phyloP scores from a whole-genome alignment of 2,113 vertebrate species.

The Cyprinodon brontotheroides region DNA sequence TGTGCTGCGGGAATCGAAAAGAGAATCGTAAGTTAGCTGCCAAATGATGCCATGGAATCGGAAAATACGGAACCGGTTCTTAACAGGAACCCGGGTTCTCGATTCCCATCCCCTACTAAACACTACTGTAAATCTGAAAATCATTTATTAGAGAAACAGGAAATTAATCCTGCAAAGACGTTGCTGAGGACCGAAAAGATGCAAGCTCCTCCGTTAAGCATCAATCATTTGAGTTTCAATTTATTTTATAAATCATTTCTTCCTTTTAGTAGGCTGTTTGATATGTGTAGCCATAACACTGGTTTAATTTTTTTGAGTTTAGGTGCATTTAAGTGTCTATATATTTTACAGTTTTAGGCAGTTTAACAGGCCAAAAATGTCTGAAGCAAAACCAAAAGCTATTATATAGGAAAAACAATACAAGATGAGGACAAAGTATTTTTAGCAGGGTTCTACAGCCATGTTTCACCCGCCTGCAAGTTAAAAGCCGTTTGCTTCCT shows the following conservation, averaged over 20 bases:
- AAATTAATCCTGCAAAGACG: not conserved
- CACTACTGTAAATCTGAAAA: not conserved
- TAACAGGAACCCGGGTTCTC: too few relatives aligned
- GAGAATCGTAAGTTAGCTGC: too few relatives aligned
- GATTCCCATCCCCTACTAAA: too few relatives aligned
- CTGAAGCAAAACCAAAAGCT: not conserved
- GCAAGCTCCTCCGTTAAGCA: not conserved
- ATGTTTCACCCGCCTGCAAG: conserved; percentile 29
- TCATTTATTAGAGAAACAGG: not conserved
- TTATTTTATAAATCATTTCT: not conserved
- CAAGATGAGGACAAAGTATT: too few relatives aligned
- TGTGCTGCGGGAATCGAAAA: too few relatives aligned
- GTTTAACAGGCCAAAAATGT: not conserved
- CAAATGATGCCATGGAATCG: too few relatives aligned
- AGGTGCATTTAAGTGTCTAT: not conserved
- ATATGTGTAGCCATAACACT: not conserved
- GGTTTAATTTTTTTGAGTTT: not conserved
- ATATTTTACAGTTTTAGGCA: too few relatives aligned
- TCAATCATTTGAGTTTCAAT: not conserved
- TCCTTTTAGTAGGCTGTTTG: not conserved
- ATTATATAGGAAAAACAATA: not conserved
- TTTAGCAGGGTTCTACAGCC: not conserved
- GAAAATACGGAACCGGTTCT: too few relatives aligned
- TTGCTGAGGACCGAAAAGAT: too few relatives aligned
- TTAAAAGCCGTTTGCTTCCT: conserved; percentile 32